Conservation (phyloP, 2,888 invertebrate genomes). For the Ennomos quercinarius region DNA sequence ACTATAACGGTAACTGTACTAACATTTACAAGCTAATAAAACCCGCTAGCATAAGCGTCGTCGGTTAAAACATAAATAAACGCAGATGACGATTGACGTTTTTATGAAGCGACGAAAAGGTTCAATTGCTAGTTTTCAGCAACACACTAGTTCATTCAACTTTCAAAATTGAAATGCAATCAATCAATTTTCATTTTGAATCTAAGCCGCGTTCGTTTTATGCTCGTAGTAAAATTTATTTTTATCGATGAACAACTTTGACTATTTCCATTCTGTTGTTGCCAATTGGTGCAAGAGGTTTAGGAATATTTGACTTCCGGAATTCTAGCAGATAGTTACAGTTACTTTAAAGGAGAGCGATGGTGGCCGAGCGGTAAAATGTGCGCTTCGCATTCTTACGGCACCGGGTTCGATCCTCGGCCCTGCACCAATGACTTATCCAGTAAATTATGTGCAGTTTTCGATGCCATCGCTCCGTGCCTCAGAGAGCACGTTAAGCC, state of each 20-base stretch:
- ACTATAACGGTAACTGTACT: too few species aligned
- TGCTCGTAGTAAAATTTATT: conserved; percentile 46
- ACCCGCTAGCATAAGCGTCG: conserved; percentile 11
- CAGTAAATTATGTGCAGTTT: too few species aligned
- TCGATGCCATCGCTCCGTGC: too few species aligned
- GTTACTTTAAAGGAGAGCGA: conserved; percentile 2
- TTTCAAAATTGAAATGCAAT: conserved; percentile 44
- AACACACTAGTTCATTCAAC: conserved; percentile 39
- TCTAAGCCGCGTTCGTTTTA: conserved; percentile 46
- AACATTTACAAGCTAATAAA: conserved; percentile 34
- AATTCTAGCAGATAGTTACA: conserved; percentile 5
- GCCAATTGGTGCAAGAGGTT: conserved; percentile 22
- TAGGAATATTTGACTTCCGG: conserved; percentile 8
- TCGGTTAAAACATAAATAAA: conserved; percentile 26
- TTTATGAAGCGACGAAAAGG: conserved; percentile 40
- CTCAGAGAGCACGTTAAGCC: too few species aligned
- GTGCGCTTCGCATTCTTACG: too few species aligned
- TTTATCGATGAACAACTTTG: conserved; percentile 38
- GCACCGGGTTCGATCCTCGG: too few species aligned
- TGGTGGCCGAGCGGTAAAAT: too few species aligned
- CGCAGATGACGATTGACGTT: conserved; percentile 37
- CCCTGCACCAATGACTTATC: too few species aligned
- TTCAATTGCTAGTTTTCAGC: conserved; percentile 34
- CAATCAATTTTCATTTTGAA: conserved; percentile 48
- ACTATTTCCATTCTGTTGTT: conserved; percentile 18